phyloP scores from a whole-genome alignment of 2,113 vertebrate genomes.

The Tupaia chinensis region DNA sequence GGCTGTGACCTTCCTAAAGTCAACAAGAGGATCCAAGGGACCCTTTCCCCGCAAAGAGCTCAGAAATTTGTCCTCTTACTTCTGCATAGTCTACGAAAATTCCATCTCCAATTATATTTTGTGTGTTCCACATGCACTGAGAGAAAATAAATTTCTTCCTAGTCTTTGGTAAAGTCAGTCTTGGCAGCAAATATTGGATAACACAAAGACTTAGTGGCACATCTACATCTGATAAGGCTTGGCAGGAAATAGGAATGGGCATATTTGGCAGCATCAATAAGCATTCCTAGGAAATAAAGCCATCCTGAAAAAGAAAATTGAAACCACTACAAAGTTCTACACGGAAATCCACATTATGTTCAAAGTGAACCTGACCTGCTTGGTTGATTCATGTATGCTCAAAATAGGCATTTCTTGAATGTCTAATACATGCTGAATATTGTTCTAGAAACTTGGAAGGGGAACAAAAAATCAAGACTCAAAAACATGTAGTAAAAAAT shows the following conservation, averaged over 20 bases:
- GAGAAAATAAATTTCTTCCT: neutral
- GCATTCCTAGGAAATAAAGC: conserved; percentile 14
- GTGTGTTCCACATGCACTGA: neutral
- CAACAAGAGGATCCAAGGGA: neutral
- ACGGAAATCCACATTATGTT: conserved; percentile 21
- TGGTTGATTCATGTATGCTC: neutral
- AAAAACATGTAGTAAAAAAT: neutral
- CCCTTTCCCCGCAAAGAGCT: neutral
- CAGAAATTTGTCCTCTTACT: neutral
- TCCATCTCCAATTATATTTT: neutral
- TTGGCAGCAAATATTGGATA: neutral
- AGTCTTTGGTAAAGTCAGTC: neutral
- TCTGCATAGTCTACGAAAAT: neutral
- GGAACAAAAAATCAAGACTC: neutral
- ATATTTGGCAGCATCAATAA: neutral
- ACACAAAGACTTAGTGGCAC: neutral
- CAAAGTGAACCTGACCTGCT: neutral
- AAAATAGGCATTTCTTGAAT: neutral
- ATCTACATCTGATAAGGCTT: neutral
- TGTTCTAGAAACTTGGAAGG: neutral
- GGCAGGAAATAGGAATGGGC: neutral
- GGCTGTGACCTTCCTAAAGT: neutral
- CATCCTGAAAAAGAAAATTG: neutral
- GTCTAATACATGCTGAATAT: neutral
- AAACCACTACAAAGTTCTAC: neutral